Evolutionary conservation across 2,888 invertebrate genomes (phyloP), one percentile per base, ranked within the genome.

Genomic region (Erynnis tages): DNA sequence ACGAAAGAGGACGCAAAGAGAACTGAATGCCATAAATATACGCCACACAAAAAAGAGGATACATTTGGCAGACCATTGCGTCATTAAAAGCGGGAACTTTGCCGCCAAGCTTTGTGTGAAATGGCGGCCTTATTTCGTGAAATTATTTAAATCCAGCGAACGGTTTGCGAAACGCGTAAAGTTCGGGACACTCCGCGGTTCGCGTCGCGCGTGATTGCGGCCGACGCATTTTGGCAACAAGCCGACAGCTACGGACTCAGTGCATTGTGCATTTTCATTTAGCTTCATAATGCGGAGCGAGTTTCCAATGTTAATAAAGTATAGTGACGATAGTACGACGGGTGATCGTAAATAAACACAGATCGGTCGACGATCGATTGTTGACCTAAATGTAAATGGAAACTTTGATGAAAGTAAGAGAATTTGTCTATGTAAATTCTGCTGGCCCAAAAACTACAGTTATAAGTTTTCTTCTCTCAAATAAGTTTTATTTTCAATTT

Each of bases 221-320:
- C 58, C 64, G 60, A 63, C 60, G 62, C 64, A 59, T 67, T 66
- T 70, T 69, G 68, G 70, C 69, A 66, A 55, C 25, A n/a, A 54
- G 63, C 65, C 67, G 62, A 61, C 61, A 61, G 59, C 69, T 69
- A 63, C 35, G 17, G 10, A 19, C 16, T 21, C 10, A 25, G 27
- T 50, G 50, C 50, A 50, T 17, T 30, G 38, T 40, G 30, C 38
- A 48, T 43, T 17, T 43, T 16, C 29, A 30, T 38, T 29, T 25
- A 38, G 16, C 32, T 48, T 32, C 32, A 29, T 38, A 40, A 38
- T 21, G 13, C 5, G n/a, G 25, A 14, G 14, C 16, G 11, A 19
- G 11, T 4, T 13, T 30, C 17, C 29, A 29, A 29, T n/a, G n/a
- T n/a, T n/a, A n/a, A n/a, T n/a, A n/a, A n/a, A n/a, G n/a, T n/a